Evolutionary conservation across 2,113 vertebrate genomes (phyloP).

Genomic region (Dascyllus trimaculatus): DNA sequence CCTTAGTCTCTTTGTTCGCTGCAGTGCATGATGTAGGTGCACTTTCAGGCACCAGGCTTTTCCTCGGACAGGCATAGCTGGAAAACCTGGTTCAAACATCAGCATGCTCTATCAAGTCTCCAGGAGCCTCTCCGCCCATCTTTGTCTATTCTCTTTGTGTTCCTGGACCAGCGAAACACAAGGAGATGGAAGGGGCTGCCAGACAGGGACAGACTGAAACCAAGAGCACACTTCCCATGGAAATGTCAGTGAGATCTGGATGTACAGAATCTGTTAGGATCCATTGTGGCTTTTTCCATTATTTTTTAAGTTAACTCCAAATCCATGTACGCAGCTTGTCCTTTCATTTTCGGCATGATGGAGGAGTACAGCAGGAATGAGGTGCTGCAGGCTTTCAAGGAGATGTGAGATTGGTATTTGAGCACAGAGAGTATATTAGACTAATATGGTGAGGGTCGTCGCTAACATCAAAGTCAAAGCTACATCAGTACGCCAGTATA

Average conservation of each 20-base stretch:
- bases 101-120: conserved; percentile 46
- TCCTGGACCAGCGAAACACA: conserved; percentile 35
- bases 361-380: background rate
- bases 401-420: conserved; percentile 6
- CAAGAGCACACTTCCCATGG: conserved; percentile 13
- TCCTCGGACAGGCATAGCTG: conserved; percentile 57
- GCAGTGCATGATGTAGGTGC: conserved; percentile 53
- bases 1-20: conserved; percentile 67
- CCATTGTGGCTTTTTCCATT: background rate
- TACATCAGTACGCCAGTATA: conserved; percentile 1
- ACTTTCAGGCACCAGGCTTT: conserved; percentile 50
- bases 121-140: conserved; percentile 27
- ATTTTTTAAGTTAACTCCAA: conserved; percentile 2
- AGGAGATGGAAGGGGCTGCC: conserved; percentile 23
- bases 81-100: conserved; percentile 60
- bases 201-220: conserved; percentile 28
- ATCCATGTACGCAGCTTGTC: background rate
- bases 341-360: conserved; percentile 10
- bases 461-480: background rate
- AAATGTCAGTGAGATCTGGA: conserved; percentile 3
- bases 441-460: background rate
- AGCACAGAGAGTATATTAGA: conserved; percentile 6
- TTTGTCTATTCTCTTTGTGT: conserved; percentile 72
- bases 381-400: conserved; percentile 40
- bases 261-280: background rate